A percentile compares a stretch with the other conserved stretches of the same genome.
Evolutionary conservation across 2,113 vertebrate species (phyloP).

Genomic region (Nycticryphes semicollaris): DNA sequence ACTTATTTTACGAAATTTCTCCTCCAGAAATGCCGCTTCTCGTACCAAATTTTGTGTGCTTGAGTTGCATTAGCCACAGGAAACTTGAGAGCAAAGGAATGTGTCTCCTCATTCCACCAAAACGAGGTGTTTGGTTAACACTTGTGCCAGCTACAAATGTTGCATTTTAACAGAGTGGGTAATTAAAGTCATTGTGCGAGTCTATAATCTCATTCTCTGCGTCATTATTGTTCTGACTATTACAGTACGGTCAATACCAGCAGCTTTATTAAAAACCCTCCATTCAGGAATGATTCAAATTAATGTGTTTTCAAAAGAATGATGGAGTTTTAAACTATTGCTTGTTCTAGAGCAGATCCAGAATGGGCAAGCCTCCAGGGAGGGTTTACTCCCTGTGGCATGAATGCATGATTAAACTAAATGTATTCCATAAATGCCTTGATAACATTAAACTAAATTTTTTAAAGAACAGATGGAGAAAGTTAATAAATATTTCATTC

Average conservation of each 20-base stretch:
- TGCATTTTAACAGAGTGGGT: neutral
- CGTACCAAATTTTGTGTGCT: neutral
- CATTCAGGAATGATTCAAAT: neutral
- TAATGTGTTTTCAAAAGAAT: neutral
- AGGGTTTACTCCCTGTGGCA: constrained; percentile 2
- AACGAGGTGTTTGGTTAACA: neutral
- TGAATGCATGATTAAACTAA: constrained; percentile 51
- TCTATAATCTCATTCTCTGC: neutral
- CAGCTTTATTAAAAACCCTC: neutral
- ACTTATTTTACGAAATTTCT: neutral
- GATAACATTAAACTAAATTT: constrained; percentile 61
- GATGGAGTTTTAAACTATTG: constrained; percentile 26
- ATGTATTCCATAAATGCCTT: constrained; percentile 62
- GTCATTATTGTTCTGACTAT: neutral
- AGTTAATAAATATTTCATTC: constrained; percentile 71
- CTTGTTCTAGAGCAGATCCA: constrained; percentile 43
- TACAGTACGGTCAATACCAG: neutral
- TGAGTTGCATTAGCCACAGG: neutral
- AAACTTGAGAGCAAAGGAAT: neutral
- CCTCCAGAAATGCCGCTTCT: neutral
- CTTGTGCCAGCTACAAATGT: neutral
- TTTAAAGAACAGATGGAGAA: constrained; percentile 68
- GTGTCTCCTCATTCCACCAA: neutral
- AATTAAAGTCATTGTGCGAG: neutral
- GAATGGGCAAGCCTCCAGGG: constrained; percentile 30